phyloP scores from a whole-genome alignment of 1,140 invertebrate genomes.

The Manduca sexta region DNA sequence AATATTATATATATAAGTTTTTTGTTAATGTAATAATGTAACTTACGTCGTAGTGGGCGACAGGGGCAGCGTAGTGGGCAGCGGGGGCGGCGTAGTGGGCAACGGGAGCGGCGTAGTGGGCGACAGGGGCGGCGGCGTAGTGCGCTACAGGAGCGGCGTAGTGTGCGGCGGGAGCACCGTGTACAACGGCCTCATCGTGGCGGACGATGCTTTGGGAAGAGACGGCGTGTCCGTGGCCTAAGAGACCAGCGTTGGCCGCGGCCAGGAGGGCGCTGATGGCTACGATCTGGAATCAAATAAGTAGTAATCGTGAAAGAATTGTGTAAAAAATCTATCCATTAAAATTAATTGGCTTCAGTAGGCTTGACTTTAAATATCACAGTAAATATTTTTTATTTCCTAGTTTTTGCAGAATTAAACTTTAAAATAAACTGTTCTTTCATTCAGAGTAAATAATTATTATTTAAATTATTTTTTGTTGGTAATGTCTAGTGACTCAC shows the following conservation, averaged over 20 bases:
- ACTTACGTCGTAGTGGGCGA: constrained; percentile 12
- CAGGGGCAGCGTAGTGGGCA: constrained; percentile 8
- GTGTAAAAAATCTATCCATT: neutral
- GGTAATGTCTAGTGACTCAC: constrained; percentile 26
- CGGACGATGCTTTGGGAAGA: constrained; percentile 22
- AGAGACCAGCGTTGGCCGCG: constrained; percentile 19
- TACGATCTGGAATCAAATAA: constrained; percentile 16
- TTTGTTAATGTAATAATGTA: neutral
- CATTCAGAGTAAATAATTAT: neutral
- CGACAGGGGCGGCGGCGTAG: constrained; percentile 8
- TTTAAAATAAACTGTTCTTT: neutral
- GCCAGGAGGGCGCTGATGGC: constrained; percentile 23
- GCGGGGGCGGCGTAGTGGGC: neutral
- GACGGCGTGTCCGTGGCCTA: constrained; percentile 22
- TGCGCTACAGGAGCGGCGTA: constrained; percentile 10
- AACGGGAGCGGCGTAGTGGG: constrained; percentile 14
- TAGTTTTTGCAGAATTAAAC: too few relatives aligned
- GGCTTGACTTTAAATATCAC: too few relatives aligned
- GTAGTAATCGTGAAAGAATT: neutral
- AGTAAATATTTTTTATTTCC: too few relatives aligned
- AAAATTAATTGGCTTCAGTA: too few relatives aligned
- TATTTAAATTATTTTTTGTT: neutral
- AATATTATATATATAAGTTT: too few relatives aligned
- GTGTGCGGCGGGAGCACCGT: constrained; percentile 26
- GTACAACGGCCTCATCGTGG: constrained; percentile 23